Evolutionary conservation across 2,888 invertebrate species (phyloP).

Genomic region (Strigamia maritima): DNA sequence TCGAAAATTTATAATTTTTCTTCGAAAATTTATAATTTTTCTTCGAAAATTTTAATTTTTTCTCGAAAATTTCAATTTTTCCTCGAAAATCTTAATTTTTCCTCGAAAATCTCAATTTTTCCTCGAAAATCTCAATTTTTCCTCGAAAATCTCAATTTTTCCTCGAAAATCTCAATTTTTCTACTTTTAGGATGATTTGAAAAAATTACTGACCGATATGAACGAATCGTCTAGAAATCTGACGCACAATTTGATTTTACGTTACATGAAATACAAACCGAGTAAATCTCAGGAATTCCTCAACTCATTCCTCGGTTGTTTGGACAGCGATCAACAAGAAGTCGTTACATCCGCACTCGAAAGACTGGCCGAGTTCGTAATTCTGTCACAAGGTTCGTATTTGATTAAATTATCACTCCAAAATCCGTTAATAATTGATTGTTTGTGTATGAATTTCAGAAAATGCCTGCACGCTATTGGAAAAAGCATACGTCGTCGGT

Average conservation of each 20-base stretch:
- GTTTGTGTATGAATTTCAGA: constrained; percentile 57
- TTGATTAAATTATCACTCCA: not conserved
- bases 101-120: too few relatives aligned
- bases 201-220: constrained; percentile 60
- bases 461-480: constrained; percentile 72
- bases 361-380: constrained; percentile 74
- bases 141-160: too few relatives aligned
- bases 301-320: constrained; percentile 73
- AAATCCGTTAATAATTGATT: constrained; percentile 40
- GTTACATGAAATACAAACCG: constrained; percentile 68
- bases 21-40: too few relatives aligned
- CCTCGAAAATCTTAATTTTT: too few relatives aligned
- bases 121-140: too few relatives aligned
- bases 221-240: constrained; percentile 64
- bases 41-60: too few relatives aligned
- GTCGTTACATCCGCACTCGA: constrained; percentile 75
- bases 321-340: constrained; percentile 75
- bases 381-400: constrained; percentile 67
- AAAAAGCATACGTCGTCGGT: constrained; percentile 77
- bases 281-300: constrained; percentile 61
- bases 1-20: too few relatives aligned
- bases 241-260: constrained; percentile 69
- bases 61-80: too few relatives aligned
- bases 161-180: too few relatives aligned
- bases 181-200: constrained; percentile 56